Conservation (phyloP, 2,888 invertebrate genomes). For the Heliconius hortense region DNA sequence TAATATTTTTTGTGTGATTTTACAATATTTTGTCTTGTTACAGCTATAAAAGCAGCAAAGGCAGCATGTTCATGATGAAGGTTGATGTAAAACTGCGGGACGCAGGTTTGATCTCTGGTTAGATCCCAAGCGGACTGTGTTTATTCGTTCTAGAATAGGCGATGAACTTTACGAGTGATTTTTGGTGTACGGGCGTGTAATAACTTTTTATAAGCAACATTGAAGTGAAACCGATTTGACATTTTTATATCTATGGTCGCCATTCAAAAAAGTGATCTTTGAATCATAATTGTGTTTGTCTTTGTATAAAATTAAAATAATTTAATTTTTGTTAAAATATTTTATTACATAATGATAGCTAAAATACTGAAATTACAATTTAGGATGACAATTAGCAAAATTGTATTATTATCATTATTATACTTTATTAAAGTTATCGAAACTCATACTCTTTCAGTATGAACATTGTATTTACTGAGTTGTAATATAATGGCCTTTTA, state of each 20-base stretch:
- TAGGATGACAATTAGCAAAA: background rate
- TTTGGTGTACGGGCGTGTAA: constrained; percentile 7
- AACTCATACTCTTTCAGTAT: constrained; percentile 14
- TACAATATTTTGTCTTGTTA: constrained; percentile 43
- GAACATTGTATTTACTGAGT: constrained; percentile 10
- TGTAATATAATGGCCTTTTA: background rate
- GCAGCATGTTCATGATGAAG: constrained; percentile 76
- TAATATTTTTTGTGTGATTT: background rate
- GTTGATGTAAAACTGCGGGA: constrained; percentile 42
- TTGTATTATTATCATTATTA: constrained; percentile 10
- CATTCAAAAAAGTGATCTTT: background rate
- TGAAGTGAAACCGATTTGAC: background rate
- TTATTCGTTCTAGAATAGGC: constrained; percentile 75
- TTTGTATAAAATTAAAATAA: background rate
- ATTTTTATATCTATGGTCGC: background rate
- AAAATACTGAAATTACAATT: background rate
- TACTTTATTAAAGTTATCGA: constrained; percentile 5
- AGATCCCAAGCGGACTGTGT: constrained; percentile 43
- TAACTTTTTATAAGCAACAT: constrained; percentile 18
- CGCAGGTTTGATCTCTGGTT: constrained; percentile 39
- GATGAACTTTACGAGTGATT: constrained; percentile 7
- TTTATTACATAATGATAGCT: background rate
- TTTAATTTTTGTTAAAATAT: background rate
- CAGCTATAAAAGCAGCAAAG: constrained; percentile 80
- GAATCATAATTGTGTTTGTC: too few relatives aligned